These are phyloP conservation scores for Synergus itoensis DNA, from an alignment of 2,888 invertebrate genomes.

Conservation along the genomic window DNA sequence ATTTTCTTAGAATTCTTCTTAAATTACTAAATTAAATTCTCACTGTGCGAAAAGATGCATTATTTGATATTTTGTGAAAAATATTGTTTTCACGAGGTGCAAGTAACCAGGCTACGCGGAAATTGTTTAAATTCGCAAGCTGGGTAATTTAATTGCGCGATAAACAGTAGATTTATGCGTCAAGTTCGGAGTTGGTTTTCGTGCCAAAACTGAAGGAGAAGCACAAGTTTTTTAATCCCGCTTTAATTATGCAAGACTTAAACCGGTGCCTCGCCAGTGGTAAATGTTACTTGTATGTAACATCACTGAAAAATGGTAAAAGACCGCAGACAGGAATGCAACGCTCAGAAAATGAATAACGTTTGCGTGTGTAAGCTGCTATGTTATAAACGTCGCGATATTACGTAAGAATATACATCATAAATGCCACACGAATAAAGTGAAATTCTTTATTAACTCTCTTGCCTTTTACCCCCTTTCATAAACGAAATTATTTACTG, in stretches of 20 bases:
- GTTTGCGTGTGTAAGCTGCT: conserved; percentile 29
- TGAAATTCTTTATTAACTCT: conserved; percentile 41
- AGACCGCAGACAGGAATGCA: conserved; percentile 40
- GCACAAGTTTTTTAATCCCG: conserved; percentile 37
- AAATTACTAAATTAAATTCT: background rate
- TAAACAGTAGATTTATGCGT: conserved; percentile 36
- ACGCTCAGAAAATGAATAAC: conserved; percentile 33
- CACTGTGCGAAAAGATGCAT: background rate
- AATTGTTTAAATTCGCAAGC: conserved; percentile 6
- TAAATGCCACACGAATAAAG: conserved; percentile 35
- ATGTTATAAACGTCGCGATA: conserved; percentile 18
- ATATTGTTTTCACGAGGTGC: conserved; percentile 17
- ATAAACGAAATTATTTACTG: conserved; percentile 18
- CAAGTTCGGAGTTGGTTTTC: conserved; percentile 28
- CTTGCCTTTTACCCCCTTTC: conserved; percentile 8
- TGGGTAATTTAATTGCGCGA: conserved; percentile 33
- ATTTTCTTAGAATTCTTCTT: background rate
- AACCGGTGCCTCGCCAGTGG: conserved; percentile 17
- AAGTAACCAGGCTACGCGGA: background rate
- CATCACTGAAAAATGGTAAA: conserved; percentile 37
- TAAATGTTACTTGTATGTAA: conserved; percentile 27
- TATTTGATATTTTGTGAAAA: background rate
- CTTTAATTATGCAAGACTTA: conserved; percentile 30
- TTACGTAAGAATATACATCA: conserved; percentile 31
- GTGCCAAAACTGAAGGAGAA: conserved; percentile 32